phyloP scores from a whole-genome alignment of 1,140 invertebrate species.

The Sarcophaga bullata region DNA sequence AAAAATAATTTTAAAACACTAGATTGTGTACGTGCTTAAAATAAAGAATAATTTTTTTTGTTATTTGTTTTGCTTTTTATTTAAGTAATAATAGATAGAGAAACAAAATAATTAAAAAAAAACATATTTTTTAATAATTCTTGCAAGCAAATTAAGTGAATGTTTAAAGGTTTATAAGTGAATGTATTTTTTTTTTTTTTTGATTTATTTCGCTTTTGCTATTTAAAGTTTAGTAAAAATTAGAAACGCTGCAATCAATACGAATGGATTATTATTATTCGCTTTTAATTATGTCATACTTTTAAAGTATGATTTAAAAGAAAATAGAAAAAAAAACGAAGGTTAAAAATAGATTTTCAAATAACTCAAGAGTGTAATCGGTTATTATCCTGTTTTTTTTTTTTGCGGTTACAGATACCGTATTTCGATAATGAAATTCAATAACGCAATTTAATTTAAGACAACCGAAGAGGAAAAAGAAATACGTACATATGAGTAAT shows the following conservation, averaged over 20 bases:
- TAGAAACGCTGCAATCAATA: not conserved
- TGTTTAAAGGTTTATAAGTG: not conserved
- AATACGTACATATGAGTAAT: not conserved
- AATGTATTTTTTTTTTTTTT: not conserved
- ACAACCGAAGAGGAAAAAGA: not conserved
- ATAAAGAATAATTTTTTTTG: conserved; percentile 5
- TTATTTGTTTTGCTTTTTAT: not conserved
- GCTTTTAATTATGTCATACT: not conserved
- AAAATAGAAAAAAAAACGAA: not conserved
- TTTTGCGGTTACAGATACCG: too few relatives aligned
- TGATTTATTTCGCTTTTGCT: not conserved
- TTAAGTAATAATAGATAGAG: too few relatives aligned
- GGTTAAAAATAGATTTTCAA: not conserved
- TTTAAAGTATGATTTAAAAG: not conserved
- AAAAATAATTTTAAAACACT: not conserved
- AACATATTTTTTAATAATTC: not conserved
- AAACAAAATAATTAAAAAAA: not conserved
- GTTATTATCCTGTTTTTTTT: not conserved
- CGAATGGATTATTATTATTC: not conserved
- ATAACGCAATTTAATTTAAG: conserved; percentile 22
- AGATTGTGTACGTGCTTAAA: not conserved
- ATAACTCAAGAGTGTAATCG: not conserved
- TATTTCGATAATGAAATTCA: not conserved
- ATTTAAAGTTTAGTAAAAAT: not conserved
- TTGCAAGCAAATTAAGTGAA: conserved; percentile 26